These are phyloP conservation scores for Acrobasis suavella DNA, from an alignment of 2,888 invertebrate genomes.

Conservation along the genomic window DNA sequence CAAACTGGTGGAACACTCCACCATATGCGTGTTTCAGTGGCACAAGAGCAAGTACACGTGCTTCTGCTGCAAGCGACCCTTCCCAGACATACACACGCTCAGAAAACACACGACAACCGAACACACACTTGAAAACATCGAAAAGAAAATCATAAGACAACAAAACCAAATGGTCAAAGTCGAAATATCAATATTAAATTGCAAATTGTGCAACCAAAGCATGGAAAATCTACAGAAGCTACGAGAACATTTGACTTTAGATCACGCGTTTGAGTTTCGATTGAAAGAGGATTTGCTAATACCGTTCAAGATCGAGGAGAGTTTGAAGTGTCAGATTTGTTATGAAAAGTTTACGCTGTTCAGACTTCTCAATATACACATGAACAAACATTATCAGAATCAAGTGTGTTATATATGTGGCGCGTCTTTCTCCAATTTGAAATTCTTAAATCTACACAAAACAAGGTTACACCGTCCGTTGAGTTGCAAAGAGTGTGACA, in stretches of 20 bases:
- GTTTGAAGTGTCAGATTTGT: constrained; percentile 63
- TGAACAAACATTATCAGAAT: constrained; percentile 69
- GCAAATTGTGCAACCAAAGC: constrained; percentile 52
- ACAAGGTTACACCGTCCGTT: constrained; percentile 52
- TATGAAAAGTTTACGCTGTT: constrained; percentile 53
- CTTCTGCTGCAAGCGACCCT: constrained; percentile 67
- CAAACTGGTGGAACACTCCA: constrained; percentile 78
- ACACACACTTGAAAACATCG: constrained; percentile 56
- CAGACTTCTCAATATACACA: constrained; percentile 63
- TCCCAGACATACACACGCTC: constrained; percentile 52
- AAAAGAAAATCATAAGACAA: constrained; percentile 59
- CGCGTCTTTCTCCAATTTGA: constrained; percentile 62
- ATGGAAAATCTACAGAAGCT: constrained; percentile 44
- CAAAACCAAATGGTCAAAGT: constrained; percentile 67
- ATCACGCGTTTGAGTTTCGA: constrained; percentile 49
- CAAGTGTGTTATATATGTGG: constrained; percentile 71
- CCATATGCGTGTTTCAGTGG: constrained; percentile 68
- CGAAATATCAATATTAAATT: constrained; percentile 58
- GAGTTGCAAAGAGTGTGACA: constrained; percentile 50
- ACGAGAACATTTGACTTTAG: constrained; percentile 46
- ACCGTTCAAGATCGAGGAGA: constrained; percentile 56
- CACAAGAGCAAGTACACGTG: constrained; percentile 67
- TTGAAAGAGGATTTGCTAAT: constrained; percentile 56
- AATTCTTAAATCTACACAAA: constrained; percentile 64
- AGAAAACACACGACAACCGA: constrained; percentile 48